Evolutionary conservation across 2,797 vertebrate genomes (phyloP).

Genomic region (Hypotaenidia okinawae): DNA sequence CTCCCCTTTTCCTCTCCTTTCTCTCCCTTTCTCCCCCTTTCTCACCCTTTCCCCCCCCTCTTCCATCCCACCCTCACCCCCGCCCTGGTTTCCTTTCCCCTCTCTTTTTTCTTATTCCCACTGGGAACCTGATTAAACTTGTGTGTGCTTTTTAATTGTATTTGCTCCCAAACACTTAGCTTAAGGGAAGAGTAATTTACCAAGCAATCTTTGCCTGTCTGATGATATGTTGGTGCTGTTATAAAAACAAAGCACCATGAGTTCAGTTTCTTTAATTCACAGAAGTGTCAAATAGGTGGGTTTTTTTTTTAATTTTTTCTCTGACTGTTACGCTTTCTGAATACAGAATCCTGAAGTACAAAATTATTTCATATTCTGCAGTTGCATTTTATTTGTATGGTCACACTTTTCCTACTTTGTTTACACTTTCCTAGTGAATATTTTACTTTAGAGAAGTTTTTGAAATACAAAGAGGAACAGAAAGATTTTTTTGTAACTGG

Average conservation of each 20-base stretch:
- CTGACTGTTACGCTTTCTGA: constrained; percentile 10
- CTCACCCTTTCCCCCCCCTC: background rate
- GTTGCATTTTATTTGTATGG: background rate
- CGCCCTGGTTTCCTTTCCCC: no score
- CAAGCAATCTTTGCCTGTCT: background rate
- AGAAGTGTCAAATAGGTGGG: background rate
- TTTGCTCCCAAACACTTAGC: background rate
- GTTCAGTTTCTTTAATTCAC: constrained; percentile 16
- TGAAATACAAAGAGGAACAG: background rate
- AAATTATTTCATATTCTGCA: constrained; percentile 17
- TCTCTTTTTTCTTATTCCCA: background rate
- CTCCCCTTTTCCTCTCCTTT: no score
- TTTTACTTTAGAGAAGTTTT: background rate
- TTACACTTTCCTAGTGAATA: background rate
- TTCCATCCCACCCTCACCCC: no score
- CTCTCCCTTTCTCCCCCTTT: no score
- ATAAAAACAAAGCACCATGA: background rate
- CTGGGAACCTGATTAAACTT: background rate
- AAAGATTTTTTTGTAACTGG: background rate
- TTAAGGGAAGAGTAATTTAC: background rate
- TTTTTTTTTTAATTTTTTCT: background rate
- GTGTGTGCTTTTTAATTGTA: background rate
- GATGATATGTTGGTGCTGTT: background rate
- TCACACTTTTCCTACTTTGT: background rate
- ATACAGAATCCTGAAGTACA: constrained; percentile 2